phyloP scores from a whole-genome alignment of 2,797 vertebrate genomes.

The Myotis planiceps region DNA sequence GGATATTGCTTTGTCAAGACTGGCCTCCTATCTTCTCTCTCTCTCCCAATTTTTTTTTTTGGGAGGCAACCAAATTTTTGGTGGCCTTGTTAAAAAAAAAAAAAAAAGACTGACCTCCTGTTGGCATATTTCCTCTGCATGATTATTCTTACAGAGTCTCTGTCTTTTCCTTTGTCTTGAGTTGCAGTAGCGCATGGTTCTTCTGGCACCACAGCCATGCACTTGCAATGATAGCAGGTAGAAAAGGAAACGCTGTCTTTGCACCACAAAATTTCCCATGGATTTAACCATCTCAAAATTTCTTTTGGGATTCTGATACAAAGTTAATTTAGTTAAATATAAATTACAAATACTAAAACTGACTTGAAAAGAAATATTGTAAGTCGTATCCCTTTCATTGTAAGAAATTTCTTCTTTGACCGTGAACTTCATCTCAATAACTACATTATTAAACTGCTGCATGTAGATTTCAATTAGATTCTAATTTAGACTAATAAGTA shows the following conservation, averaged over 20 bases:
- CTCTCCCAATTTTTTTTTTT: too few relatives aligned
- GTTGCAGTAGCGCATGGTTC: background rate
- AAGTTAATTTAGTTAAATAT: conserved; percentile 6
- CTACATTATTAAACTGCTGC: background rate
- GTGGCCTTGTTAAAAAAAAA: too few relatives aligned
- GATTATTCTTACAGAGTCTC: background rate
- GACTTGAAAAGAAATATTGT: conserved; percentile 26
- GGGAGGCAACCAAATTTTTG: too few relatives aligned
- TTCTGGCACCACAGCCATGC: background rate
- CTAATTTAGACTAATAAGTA: conserved; percentile 51
- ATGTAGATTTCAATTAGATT: conserved; percentile 46
- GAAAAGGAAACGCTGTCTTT: background rate
- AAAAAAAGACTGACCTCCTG: background rate
- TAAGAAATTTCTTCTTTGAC: conserved; percentile 43
- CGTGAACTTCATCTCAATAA: conserved; percentile 31
- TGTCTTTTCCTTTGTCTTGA: background rate
- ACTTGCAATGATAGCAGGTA: background rate
- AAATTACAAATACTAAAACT: background rate
- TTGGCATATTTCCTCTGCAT: background rate
- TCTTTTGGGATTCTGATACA: background rate
- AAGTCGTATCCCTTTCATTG: background rate
- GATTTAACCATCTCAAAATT: background rate
- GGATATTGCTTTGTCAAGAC: background rate
- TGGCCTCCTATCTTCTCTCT: background rate
- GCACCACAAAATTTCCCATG: background rate